Conservation (phyloP, 2,888 invertebrate genomes). For the Agonopterix arenella region DNA sequence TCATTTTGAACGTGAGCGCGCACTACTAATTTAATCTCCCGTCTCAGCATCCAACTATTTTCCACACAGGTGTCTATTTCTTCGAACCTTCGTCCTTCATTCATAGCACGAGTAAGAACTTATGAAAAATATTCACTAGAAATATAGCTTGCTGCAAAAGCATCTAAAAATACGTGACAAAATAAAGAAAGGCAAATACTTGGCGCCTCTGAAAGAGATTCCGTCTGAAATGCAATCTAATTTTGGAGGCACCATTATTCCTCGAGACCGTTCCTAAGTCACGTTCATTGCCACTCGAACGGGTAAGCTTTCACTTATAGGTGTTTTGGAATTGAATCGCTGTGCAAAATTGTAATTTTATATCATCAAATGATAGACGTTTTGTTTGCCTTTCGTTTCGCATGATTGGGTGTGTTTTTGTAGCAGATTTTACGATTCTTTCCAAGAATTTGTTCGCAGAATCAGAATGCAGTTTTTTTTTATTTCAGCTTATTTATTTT, state of each 20-base stretch:
- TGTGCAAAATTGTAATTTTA: slow-evolving; percentile 25
- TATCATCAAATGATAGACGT: slow-evolving; percentile 19
- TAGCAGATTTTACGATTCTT: neutral
- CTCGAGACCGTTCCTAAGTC: slow-evolving; percentile 32
- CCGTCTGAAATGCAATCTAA: slow-evolving; percentile 38
- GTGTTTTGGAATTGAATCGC: slow-evolving; percentile 31
- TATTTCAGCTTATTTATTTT: too few species aligned
- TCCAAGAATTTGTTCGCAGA: neutral
- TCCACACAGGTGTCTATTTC: neutral
- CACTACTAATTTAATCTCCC: too few species aligned
- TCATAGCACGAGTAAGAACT: neutral
- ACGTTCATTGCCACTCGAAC: slow-evolving; percentile 38
- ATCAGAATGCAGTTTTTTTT: too few species aligned
- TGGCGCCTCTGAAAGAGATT: slow-evolving; percentile 28
- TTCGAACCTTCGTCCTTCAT: neutral
- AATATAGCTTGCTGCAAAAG: slow-evolving; percentile 8
- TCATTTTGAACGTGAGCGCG: too few species aligned
- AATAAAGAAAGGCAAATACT: slow-evolving; percentile 31
- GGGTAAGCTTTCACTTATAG: slow-evolving; percentile 30
- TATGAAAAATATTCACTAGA: slow-evolving; percentile 1
- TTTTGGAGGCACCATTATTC: slow-evolving; percentile 43
- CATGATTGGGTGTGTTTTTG: slow-evolving; percentile 12
- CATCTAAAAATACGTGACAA: slow-evolving; percentile 26
- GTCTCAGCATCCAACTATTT: neutral
- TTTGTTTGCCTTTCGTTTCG: slow-evolving; percentile 22